Conservation (phyloP, 2,113 vertebrate genomes). For the Synchiropus splendidus region DNA sequence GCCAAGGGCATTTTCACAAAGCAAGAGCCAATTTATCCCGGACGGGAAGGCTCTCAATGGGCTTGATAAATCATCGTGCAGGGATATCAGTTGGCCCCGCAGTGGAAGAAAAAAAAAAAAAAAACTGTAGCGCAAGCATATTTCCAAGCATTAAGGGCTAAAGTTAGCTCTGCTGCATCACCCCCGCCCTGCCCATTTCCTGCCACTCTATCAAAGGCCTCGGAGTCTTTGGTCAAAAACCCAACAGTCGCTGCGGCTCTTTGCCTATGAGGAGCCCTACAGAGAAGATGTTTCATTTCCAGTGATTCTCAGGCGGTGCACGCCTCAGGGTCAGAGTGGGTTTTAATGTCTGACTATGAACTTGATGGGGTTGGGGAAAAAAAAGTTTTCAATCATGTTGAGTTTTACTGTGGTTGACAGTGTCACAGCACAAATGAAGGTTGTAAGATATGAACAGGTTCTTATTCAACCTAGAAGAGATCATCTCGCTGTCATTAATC, state of each 20-base stretch:
- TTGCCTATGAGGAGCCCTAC: constrained; percentile 43
- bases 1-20: constrained; percentile 59
- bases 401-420: too few species aligned
- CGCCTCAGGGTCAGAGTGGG: constrained; percentile 29
- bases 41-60: constrained; percentile 50
- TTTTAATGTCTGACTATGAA: constrained; percentile 2
- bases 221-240: constrained; percentile 40
- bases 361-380: not conserved
- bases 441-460: too few species aligned
- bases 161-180: constrained; percentile 56
- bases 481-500: too few species aligned
- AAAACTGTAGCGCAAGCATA: constrained; percentile 65
- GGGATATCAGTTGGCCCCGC: constrained; percentile 63
- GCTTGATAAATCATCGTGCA: constrained; percentile 65
- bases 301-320: constrained; percentile 47
- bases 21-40: constrained; percentile 60
- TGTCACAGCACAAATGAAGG: too few species aligned
- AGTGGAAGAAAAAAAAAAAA: constrained; percentile 56
- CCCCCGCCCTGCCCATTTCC: constrained; percentile 9
- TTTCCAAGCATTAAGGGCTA: constrained; percentile 71
- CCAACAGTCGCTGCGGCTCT: constrained; percentile 35
- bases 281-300: constrained; percentile 72
- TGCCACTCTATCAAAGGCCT: constrained; percentile 61
- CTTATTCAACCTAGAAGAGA: too few species aligned
- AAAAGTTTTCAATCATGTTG: constrained; percentile 48